These are phyloP conservation scores for Polyergus mexicanus DNA, from an alignment of 1,140 invertebrate genomes.

Conservation along the genomic window DNA sequence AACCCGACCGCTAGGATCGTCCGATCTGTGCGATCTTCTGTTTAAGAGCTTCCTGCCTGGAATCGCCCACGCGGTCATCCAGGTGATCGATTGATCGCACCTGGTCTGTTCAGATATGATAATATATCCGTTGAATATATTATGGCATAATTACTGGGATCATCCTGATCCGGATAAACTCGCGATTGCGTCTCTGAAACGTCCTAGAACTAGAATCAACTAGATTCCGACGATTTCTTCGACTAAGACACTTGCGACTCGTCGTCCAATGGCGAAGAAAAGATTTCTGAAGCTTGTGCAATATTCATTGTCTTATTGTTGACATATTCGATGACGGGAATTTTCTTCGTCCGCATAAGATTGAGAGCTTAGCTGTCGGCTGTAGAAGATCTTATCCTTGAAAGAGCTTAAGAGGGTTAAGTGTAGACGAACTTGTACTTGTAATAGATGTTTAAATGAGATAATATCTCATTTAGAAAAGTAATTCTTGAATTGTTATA, in stretches of 20 bases:
- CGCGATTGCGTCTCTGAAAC: conserved; percentile 44
- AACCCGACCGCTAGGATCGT: conserved; percentile 41
- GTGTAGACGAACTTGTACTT: neutral
- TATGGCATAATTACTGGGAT: neutral
- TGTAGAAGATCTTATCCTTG: neutral
- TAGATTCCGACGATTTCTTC: neutral
- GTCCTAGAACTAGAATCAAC: conserved; percentile 31
- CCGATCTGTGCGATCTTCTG: conserved; percentile 24
- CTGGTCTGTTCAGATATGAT: neutral
- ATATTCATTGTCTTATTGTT: neutral
- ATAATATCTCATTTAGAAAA: neutral
- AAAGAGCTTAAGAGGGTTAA: neutral
- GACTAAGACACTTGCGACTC: neutral
- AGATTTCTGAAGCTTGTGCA: neutral
- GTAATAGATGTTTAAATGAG: neutral
- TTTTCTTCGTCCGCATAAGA: neutral
- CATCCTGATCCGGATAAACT: conserved; percentile 24
- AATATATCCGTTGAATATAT: neutral
- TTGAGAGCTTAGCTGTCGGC: neutral
- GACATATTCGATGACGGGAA: neutral
- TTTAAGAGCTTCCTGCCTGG: neutral
- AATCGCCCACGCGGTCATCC: conserved; percentile 13
- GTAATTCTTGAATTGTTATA: neutral
- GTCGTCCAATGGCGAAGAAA: neutral
- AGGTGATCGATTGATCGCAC: conserved; percentile 39